Conservation (phyloP, 2,797 vertebrate genomes). For the Moxostoma hubbsi region DNA sequence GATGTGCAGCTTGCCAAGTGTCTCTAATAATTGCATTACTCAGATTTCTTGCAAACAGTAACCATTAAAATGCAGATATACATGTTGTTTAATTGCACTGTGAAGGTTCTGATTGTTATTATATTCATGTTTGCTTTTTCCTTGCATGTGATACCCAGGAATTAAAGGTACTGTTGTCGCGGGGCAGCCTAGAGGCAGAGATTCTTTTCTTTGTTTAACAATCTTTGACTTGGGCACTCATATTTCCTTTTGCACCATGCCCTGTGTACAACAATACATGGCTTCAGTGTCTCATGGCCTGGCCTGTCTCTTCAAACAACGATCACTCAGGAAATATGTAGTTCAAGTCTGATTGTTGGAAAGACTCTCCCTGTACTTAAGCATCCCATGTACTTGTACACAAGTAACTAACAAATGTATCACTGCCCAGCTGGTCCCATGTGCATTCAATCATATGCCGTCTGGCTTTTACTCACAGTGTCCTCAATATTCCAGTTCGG, state of each 20-base stretch:
- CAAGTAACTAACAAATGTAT: slow-evolving; percentile 75
- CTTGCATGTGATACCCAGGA: slow-evolving; percentile 81
- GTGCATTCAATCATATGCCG: slow-evolving; percentile 59
- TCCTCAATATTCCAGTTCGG: slow-evolving; percentile 47
- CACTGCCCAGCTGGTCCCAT: slow-evolving; percentile 60
- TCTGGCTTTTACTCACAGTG: slow-evolving; percentile 56
- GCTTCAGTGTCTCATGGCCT: slow-evolving; percentile 41
- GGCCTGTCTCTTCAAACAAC: slow-evolving; percentile 42
- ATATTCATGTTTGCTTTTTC: slow-evolving; percentile 78
- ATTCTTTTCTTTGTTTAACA: slow-evolving; percentile 61
- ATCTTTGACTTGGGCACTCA: slow-evolving; percentile 55
- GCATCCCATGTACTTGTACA: slow-evolving; percentile 69
- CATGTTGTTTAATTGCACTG: slow-evolving; percentile 55
- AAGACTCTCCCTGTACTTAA: slow-evolving; percentile 67
- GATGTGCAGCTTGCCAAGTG: neutral
- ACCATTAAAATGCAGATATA: slow-evolving; percentile 49
- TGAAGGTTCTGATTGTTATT: slow-evolving; percentile 64
- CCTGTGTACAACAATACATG: slow-evolving; percentile 24
- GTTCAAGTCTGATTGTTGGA: slow-evolving; percentile 68
- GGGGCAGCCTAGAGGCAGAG: slow-evolving; percentile 73
- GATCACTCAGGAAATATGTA: slow-evolving; percentile 62
- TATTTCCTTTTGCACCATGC: slow-evolving; percentile 33
- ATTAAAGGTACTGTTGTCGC: slow-evolving; percentile 81
- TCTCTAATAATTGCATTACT: slow-evolving; percentile 16
- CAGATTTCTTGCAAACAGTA: slow-evolving; percentile 35